Percentiles rank a stretch among this genome's conserved stretches.
phyloP scores from a whole-genome alignment of 1,140 invertebrate species.

The Drosophila quadrilineata region DNA sequence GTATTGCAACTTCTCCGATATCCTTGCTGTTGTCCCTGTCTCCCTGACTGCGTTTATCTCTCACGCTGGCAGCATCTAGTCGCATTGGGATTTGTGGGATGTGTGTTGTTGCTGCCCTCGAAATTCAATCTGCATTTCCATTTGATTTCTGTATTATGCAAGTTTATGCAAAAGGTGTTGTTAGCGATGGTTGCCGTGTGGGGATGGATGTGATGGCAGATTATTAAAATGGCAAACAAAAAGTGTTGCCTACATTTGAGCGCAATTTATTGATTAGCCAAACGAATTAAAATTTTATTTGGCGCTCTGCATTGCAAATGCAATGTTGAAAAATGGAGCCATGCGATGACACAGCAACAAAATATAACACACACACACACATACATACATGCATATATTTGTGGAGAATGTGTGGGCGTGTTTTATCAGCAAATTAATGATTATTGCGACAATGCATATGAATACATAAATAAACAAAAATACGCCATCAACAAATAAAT shows the following conservation, averaged over 20 bases:
- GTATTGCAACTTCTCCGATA: too few species aligned
- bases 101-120: conserved; percentile 50
- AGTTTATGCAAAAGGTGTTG: not conserved
- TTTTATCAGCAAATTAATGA: conserved; percentile 77
- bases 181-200: too few species aligned
- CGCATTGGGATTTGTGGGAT: not conserved
- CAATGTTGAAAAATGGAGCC: conserved; percentile 58
- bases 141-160: conserved; percentile 16
- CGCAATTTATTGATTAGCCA: conserved; percentile 40
- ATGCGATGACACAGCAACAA: conserved; percentile 42
- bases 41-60: conserved; percentile 5
- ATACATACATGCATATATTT: not conserved
- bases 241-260: conserved; percentile 34
- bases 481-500: conserved; percentile 77
- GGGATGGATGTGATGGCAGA: not conserved
- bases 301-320: conserved; percentile 30
- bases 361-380: not conserved
- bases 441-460: conserved; percentile 77
- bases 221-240: conserved; percentile 17
- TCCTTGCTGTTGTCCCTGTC: not conserved
- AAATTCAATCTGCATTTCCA: conserved; percentile 72
- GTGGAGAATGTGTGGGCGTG: conserved; percentile 35
- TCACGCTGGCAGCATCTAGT: conserved; percentile 37
- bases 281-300: conserved; percentile 31
- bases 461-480: conserved; percentile 79